phyloP scores from a whole-genome alignment of 2,888 invertebrate genomes.

The Melanophora roralis region DNA sequence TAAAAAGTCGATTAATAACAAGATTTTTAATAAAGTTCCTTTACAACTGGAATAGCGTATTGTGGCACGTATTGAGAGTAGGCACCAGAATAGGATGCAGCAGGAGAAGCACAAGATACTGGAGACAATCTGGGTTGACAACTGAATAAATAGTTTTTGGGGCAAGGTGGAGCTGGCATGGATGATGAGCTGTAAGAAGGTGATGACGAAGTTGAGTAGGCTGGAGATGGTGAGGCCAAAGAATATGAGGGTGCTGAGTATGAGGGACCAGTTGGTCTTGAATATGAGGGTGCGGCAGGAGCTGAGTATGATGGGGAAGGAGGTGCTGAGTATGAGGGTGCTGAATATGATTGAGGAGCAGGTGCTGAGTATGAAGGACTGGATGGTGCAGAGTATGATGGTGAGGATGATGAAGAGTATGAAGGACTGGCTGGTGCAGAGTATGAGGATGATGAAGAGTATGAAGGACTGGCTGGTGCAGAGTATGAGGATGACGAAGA shows the following conservation, averaged over 20 bases:
- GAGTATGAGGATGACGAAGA: conserved; percentile 42
- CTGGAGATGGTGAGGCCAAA: conserved; percentile 56
- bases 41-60: conserved; percentile 67
- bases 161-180: conserved; percentile 70
- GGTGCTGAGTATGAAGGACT: neutral
- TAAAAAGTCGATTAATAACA: neutral
- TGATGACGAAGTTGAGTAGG: conserved; percentile 32
- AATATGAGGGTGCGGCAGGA: conserved; percentile 38
- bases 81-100: conserved; percentile 67
- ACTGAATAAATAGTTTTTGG: conserved; percentile 73
- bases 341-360: neutral
- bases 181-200: conserved; percentile 16
- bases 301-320: conserved; percentile 3
- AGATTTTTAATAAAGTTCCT: conserved; percentile 64
- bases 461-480: conserved; percentile 61
- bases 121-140: conserved; percentile 71
- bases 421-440: conserved; percentile 60
- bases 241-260: conserved; percentile 28
- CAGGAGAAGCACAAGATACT: conserved; percentile 69
- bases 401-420: conserved; percentile 53
- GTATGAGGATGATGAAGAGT: conserved; percentile 54
- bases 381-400: conserved; percentile 6
- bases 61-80: conserved; percentile 72
- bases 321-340: conserved; percentile 14
- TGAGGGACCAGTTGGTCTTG: conserved; percentile 19